Evolutionary conservation across 2,888 invertebrate genomes (phyloP).

Genomic region (Deilephila elpenor): DNA sequence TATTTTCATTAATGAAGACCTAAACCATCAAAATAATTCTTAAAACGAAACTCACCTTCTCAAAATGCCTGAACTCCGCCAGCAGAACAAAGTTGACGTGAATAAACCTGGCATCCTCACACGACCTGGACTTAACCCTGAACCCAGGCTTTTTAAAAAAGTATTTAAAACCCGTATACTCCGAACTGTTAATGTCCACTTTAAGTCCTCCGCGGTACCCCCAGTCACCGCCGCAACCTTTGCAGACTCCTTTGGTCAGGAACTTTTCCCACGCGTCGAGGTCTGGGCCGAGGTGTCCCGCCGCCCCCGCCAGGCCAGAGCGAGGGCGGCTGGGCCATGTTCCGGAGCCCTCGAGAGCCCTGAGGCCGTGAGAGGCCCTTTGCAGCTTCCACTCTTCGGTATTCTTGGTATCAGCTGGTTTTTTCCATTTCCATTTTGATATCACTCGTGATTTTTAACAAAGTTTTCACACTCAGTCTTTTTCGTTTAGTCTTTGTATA

Average conservation of each 20-base stretch:
- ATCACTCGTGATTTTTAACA: conserved; percentile 77
- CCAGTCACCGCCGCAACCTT: conserved; percentile 79
- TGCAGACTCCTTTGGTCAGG: conserved; percentile 73
- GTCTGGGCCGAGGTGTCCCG: conserved; percentile 47
- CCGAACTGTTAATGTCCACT: conserved; percentile 77
- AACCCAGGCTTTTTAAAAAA: conserved; percentile 72
- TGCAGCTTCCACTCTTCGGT: conserved; percentile 80
- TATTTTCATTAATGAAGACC: no score
- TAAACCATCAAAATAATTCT: neutral
- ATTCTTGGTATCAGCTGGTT: conserved; percentile 72
- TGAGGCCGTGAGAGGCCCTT: conserved; percentile 62
- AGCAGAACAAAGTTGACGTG: conserved; percentile 86
- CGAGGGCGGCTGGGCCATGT: conserved; percentile 83
- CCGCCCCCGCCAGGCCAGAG: conserved; percentile 64
- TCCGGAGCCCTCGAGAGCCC: conserved; percentile 59
- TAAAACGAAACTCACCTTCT: conserved; percentile 82
- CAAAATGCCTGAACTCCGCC: conserved; percentile 86
- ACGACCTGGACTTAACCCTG: conserved; percentile 71
- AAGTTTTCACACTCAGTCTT: conserved; percentile 54
- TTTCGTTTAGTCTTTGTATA: conserved; percentile 45
- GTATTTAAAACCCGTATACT: conserved; percentile 81
- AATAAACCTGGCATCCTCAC: conserved; percentile 87
- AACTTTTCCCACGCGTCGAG: conserved; percentile 63
- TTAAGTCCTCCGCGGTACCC: conserved; percentile 72
- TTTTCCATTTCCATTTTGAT: conserved; percentile 81